Percentiles rank a stretch among this genome's conserved stretches.
These are phyloP conservation scores for Herpailurus yagouaroundi DNA, from an alignment of 2,113 vertebrate genomes.

Conservation along the genomic window DNA sequence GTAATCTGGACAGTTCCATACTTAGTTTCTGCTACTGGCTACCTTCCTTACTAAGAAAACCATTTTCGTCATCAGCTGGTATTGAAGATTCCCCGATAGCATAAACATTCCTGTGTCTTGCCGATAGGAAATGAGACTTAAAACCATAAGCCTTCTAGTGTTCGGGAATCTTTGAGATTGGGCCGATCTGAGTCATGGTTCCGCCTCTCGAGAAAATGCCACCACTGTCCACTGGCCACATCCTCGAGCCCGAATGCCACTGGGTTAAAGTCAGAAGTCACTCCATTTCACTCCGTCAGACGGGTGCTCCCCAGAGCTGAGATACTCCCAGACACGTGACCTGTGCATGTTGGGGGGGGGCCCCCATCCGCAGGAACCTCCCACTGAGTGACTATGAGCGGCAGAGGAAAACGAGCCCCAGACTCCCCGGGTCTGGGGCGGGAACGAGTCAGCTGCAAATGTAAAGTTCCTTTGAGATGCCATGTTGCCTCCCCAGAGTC, in stretches of 20 bases:
- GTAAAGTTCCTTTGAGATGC: not conserved
- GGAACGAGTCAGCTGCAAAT: not conserved
- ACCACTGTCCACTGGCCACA: not conserved
- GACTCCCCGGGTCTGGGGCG: too few relatives aligned
- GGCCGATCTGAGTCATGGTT: not conserved
- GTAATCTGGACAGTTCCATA: not conserved
- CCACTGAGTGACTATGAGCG: not conserved
- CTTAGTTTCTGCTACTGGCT: not conserved
- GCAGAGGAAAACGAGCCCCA: not conserved
- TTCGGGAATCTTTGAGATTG: not conserved
- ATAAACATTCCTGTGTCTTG: not conserved
- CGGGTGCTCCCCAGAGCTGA: not conserved
- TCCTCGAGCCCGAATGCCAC: not conserved
- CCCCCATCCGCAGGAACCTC: fast-evolving
- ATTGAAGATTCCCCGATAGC: not conserved
- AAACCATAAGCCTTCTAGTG: not conserved
- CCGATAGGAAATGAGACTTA: not conserved
- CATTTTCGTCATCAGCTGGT: not conserved
- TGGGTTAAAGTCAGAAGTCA: fast-evolving
- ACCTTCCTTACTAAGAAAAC: not conserved
- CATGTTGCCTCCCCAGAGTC: not conserved
- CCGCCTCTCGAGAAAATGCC: not conserved
- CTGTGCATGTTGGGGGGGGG: too few relatives aligned
- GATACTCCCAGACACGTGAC: fast-evolving
- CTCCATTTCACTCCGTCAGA: not conserved